Base-by-base conservation (phyloP, 1,140 invertebrate genomes). In the Rhopalosiphum maidis region DNA sequence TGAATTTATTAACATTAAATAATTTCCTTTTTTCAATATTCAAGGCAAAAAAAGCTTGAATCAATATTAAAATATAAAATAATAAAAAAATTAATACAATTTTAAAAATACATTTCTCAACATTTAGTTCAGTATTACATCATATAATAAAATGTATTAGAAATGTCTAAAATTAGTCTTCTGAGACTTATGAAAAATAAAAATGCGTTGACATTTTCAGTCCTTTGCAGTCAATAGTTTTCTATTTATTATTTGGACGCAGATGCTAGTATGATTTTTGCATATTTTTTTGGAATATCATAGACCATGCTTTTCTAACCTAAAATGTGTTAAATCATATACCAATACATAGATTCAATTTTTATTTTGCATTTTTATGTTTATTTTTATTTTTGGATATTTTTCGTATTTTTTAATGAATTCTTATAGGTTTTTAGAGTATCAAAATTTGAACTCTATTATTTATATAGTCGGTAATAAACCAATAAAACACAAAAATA, bases 181-280 rank as follows among this genome's bases (percentile, higher is more conserved):
- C 30, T n/a, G 9, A 68, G 4, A 68, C n/a, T n/a, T n/a, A n/a
- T 35, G 15, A 35, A n/a, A 77, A 77, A 77, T n/a, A n/a, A 35
- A 11, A n/a, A 21, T 6, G 15, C 15, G 1, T 35, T 18, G 0
- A 18, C 4, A 6, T 77, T n/a, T 0, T n/a, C 41, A 0, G 30
- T 5, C 1, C 15, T n/a, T n/a, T 5, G n/a, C 1, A 77, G n/a
- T n/a, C 5, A n/a, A 77, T 35, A n/a, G 1, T 5, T 68, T 68
- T n/a, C 6, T 77, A 77, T 77, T 77, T 51, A 51, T 51, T 51
- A 18, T 51, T 51, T 51, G 11, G 11, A 0, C 18, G 2, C 48
- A 18, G 15, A 51, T 51, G 11, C 15, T 51, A 51, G 41, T 41
- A 51, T 51, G 48, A 51, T 15, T 15, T 48, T 51, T 51, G 15